Evolutionary conservation across 2,113 vertebrate species (phyloP).

Genomic region (Chloropsis cyanopogon): DNA sequence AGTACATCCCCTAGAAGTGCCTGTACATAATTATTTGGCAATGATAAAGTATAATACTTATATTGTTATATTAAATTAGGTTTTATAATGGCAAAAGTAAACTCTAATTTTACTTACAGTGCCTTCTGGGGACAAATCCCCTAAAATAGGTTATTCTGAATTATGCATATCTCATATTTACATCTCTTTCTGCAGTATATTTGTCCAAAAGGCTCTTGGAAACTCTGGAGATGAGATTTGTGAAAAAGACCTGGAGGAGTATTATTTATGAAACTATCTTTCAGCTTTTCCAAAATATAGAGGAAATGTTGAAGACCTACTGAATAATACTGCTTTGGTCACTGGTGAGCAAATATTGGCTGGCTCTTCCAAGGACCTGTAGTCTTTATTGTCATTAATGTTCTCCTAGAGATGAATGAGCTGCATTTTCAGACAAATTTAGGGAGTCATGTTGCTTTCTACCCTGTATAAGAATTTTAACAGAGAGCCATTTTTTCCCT

Average conservation of each 20-base stretch:
- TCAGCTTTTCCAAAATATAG: neutral
- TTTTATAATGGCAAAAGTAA: neutral
- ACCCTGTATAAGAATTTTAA: neutral
- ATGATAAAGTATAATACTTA: neutral
- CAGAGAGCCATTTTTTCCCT: neutral
- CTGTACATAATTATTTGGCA: neutral
- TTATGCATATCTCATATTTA: neutral
- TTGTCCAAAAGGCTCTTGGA: neutral
- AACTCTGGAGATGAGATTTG: neutral
- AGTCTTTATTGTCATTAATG: neutral
- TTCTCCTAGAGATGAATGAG: neutral
- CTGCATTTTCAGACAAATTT: conserved; percentile 38
- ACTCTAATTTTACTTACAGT: neutral
- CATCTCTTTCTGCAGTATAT: neutral
- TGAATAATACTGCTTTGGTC: neutral
- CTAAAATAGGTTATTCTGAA: neutral
- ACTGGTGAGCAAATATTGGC: neutral
- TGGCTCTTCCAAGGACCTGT: neutral
- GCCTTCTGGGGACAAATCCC: neutral
- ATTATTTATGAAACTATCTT: neutral
- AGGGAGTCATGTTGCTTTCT: neutral
- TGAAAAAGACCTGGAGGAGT: neutral
- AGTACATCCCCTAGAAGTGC: neutral
- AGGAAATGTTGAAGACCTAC: neutral
- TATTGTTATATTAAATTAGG: neutral